phyloP scores from a whole-genome alignment of 2,797 vertebrate genomes.

The Danio kyathit region DNA sequence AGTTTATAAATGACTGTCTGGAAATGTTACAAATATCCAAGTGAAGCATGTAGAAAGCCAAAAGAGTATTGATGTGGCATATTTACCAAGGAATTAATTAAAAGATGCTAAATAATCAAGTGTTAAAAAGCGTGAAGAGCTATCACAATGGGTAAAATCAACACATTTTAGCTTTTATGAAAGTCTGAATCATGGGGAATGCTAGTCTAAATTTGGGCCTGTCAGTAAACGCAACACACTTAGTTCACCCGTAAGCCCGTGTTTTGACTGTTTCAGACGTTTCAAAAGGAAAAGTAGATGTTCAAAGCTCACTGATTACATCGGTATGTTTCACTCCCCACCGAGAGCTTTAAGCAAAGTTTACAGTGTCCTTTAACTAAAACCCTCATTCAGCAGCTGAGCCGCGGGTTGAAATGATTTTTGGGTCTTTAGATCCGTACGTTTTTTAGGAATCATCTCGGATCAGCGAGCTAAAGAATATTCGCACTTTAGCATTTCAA shows the following conservation, averaged over 20 bases:
- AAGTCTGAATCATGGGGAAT: conserved; percentile 17
- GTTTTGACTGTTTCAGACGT: conserved; percentile 45
- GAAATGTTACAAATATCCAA: too few species aligned
- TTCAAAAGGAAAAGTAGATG: conserved; percentile 50
- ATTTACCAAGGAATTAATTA: not conserved
- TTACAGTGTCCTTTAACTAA: conserved; percentile 48
- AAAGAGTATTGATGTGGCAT: not conserved
- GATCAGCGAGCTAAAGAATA: conserved; percentile 46
- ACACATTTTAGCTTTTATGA: conserved; percentile 23
- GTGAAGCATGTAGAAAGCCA: not conserved
- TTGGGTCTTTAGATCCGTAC: conserved; percentile 39
- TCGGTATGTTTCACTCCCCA: conserved; percentile 55
- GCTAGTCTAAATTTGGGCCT: conserved; percentile 35
- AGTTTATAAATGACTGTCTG: too few species aligned
- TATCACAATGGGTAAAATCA: conserved; percentile 10
- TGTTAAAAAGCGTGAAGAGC: not conserved
- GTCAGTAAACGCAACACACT: conserved; percentile 35
- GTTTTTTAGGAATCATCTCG: conserved; percentile 24
- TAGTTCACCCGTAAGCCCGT: conserved; percentile 37
- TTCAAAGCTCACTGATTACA: conserved; percentile 51
- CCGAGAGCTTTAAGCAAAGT: conserved; percentile 49
- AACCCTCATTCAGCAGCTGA: conserved; percentile 34
- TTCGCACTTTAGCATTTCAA: conserved; percentile 44
- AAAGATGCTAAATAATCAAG: not conserved
- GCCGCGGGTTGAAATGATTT: conserved; percentile 29